Evolutionary conservation across 2,797 vertebrate genomes (phyloP), one percentile per base, ranked within the genome.

Genomic region (Dermochelys coriacea): DNA sequence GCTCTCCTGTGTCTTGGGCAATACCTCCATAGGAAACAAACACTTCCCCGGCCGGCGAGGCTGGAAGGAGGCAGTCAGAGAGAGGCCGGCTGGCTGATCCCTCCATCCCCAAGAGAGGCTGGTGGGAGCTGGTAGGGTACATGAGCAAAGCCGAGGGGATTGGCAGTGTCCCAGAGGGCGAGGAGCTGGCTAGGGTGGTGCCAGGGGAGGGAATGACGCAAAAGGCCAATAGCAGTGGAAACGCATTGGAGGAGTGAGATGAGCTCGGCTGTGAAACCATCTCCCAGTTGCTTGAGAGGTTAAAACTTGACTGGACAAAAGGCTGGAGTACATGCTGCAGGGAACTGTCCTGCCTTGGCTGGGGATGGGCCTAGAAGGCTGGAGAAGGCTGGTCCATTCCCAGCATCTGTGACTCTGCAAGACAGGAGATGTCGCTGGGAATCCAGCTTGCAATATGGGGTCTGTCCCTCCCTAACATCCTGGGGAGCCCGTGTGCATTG

Each of bases 101-200:
- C 25, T 75, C 11, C 4, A 47, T 27, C 1, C 25, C 41, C 41
- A 47, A 25, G 14, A 27, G 23, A 12, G 41, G 4, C 71, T 27
- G 27, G 41, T 21, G n/a, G n/a, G 64, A 21, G n/a, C 64, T 68
- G 64, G 64, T 6, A 37, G n/a, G n/a, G n/a, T 21, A 18, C 15
- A 8, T 37, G 64, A 64, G n/a, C n/a, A 19, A 68, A 8, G 61
- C 34, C 18, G 59, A n/a, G 61, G 31, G 1, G 10, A 3, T 51
- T 5, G 23, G 21, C 9, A 12, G 5, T 3, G 45, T 25, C 68
- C 49, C 0, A 2, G 37, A 74, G 12, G 4, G 29, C 31, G 50
- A 41, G 3, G 1, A 0, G 9, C 0, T 64, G 61, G 61, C n/a
- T 2, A 10, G 29, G 41, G 5, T 12, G 27, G 27, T 83, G 0